Conservation (phyloP, 1,140 invertebrate species). For the Melipona quadrifasciata region DNA sequence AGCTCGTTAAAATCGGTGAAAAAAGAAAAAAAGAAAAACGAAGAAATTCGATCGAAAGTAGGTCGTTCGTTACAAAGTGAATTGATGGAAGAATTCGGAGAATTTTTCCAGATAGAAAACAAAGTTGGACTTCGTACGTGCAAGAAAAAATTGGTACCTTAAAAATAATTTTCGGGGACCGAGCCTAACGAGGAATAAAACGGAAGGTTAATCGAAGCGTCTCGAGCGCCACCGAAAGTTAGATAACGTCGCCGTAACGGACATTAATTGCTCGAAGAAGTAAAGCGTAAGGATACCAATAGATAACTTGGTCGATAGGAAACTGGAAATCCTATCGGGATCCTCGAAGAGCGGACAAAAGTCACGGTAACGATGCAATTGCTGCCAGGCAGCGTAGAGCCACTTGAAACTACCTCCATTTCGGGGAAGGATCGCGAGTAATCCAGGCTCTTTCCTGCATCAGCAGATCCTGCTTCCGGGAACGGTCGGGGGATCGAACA, state of each 20-base stretch:
- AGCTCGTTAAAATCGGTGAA: not conserved
- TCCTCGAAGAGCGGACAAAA: constrained; percentile 30
- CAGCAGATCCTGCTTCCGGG: constrained; percentile 23
- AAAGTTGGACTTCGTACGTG: too few species aligned
- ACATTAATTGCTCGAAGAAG: not conserved
- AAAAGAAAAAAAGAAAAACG: not conserved
- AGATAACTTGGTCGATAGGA: not conserved
- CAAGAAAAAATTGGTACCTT: not conserved
- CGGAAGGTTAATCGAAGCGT: too few species aligned
- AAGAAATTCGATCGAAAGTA: not conserved
- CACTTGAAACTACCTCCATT: constrained; percentile 43
- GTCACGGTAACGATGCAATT: constrained; percentile 52
- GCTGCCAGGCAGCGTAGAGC: constrained; percentile 1
- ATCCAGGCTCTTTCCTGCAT: constrained; percentile 34
- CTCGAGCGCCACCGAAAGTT: not conserved
- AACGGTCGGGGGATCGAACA: not conserved
- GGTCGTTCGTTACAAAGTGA: not conserved
- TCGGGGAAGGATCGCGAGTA: constrained; percentile 14
- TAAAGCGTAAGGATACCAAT: not conserved
- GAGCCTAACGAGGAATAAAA: not conserved
- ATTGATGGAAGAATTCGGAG: not conserved
- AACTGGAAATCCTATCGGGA: not conserved
- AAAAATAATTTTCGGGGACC: not conserved
- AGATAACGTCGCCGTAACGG: not conserved
- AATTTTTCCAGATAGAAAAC: not conserved